These are phyloP conservation scores for Ennomos erosarius DNA, from an alignment of 2,888 invertebrate species.

Conservation along the genomic window DNA sequence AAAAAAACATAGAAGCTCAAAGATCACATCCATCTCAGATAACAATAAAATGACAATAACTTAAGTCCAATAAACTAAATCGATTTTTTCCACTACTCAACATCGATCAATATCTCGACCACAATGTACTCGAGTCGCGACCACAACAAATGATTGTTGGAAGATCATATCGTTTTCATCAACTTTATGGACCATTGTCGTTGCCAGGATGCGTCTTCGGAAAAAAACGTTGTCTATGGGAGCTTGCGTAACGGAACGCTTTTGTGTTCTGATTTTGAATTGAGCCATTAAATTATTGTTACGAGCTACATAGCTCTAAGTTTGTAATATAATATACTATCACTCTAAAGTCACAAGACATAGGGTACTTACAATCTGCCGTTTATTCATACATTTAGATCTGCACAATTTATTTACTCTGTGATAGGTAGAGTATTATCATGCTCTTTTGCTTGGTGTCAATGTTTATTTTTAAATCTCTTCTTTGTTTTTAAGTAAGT, in stretches of 20 bases:
- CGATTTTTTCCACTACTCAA: slow-evolving; percentile 62
- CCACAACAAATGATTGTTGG: slow-evolving; percentile 73
- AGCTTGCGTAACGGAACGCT: slow-evolving; percentile 54
- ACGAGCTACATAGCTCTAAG: slow-evolving; percentile 5
- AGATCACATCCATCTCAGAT: slow-evolving; percentile 15
- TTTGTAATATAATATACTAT: no score
- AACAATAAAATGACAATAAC: slow-evolving; percentile 37
- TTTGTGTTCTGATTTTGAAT: slow-evolving; percentile 39
- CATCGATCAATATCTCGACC: slow-evolving; percentile 66
- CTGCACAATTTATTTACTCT: no score
- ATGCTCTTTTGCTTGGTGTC: no score
- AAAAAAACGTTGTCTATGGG: slow-evolving; percentile 53
- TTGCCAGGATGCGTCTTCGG: slow-evolving; percentile 61
- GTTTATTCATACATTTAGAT: no score
- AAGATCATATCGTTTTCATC: slow-evolving; percentile 74
- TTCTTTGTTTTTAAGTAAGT: no score
- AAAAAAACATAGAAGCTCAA: slow-evolving; percentile 1
- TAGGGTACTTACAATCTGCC: no score
- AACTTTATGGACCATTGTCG: slow-evolving; percentile 70
- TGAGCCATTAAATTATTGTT: slow-evolving; percentile 26
- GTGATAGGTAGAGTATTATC: no score
- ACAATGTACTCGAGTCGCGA: slow-evolving; percentile 55
- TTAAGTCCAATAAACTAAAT: slow-evolving; percentile 58
- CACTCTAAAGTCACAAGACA: no score
- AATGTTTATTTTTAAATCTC: no score